Conservation (phyloP, 2,113 vertebrate species). For the Phyllostomus hastatus region DNA sequence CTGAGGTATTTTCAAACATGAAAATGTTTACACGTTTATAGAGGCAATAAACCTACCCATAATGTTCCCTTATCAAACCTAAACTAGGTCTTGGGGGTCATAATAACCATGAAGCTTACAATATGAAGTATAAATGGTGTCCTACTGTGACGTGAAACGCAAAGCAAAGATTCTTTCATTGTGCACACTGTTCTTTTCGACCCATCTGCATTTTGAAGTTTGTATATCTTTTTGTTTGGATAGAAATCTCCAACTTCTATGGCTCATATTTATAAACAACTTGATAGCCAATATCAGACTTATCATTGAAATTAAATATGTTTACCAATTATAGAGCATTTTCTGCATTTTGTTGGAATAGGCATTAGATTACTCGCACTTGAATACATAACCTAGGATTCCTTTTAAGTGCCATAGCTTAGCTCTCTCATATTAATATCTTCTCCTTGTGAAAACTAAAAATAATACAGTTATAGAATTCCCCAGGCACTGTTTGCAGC, state of each 20-base stretch:
- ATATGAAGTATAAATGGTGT: constrained; percentile 21
- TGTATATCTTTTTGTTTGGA: background rate
- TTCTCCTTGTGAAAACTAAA: background rate
- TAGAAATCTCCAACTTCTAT: background rate
- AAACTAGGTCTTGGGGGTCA: constrained; percentile 14
- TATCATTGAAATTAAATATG: background rate
- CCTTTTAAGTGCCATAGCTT: background rate
- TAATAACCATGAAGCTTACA: constrained; percentile 1
- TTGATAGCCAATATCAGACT: background rate
- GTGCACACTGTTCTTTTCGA: background rate
- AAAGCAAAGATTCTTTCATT: constrained; percentile 14
- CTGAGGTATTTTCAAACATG: constrained; percentile 45
- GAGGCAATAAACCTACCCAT: constrained; percentile 29
- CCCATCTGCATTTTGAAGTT: background rate
- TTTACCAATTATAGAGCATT: background rate
- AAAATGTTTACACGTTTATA: constrained; percentile 50
- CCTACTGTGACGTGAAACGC: background rate
- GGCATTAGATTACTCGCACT: background rate
- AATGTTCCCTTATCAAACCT: constrained; percentile 39
- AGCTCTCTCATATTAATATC: background rate
- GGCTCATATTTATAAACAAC: background rate
- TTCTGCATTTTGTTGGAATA: background rate
- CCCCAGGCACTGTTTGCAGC: background rate
- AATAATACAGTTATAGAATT: background rate
- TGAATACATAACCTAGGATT: background rate